Evolutionary conservation across 2,113 vertebrate species (phyloP), one percentile per base, ranked within the genome.

Genomic region (Todiramphus saurophagus): DNA sequence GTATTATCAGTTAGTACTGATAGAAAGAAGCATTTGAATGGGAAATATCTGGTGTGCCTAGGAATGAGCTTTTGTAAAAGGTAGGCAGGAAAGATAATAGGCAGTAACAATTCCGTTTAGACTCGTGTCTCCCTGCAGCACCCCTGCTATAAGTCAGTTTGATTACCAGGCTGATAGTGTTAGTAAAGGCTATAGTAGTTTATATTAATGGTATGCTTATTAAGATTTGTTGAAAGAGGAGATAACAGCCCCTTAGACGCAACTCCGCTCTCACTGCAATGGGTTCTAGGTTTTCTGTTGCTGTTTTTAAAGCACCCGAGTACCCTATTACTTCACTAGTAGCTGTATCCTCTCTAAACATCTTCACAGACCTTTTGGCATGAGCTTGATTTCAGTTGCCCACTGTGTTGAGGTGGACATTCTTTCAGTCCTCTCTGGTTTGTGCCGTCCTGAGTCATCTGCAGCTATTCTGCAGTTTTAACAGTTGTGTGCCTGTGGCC

Each of bases 201-300:
- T 89, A 23, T 87, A 70, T 77, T 83, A 91, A 81, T 87, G 70
- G 16, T 83, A 64, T 82, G 33, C 30, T 89, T 94, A 87, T 87
- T 89, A 59, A 64, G 43, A 64, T 82, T 56, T 68, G 25, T 72
- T 89, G 56, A 84, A 89, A 89, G 73, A 72, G 70, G 56, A 70
- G 51, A 33, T 70, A 81, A 87, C 15, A 56, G 66, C 33, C 51
- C n/a, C 28, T 87, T 89, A 73, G 51, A 87, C 1, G 7, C 60
- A 91, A 35, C 21, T 64, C 48, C 23, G 17, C 60, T 82, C 72
- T 90, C 72, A 53, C 41, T 93, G 79, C 83, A 90, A 69, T 67
- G 41, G 55, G 46, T 93, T 91, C 48, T 87, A 19, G 1, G 2
- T 86, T 94, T 94, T 94, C 50, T 94, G 3, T 56, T 85, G 60